Base-by-base conservation (phyloP, 30 jellyfish, hydroid and myxozoan species). In the Mastigias papua region DNA sequence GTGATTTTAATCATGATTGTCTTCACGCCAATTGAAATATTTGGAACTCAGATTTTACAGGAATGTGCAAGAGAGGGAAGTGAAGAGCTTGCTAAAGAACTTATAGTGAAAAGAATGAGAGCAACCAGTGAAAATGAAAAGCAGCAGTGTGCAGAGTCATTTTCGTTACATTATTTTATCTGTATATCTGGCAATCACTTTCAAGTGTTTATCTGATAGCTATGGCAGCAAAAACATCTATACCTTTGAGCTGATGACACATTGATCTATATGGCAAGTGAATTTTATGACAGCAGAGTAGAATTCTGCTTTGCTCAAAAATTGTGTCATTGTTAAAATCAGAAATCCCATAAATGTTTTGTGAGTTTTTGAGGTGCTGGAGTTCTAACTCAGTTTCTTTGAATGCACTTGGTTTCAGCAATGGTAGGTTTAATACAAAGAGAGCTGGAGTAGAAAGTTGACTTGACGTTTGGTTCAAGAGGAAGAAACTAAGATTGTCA, bases 11-110 rank as follows among this genome's bases (percentile, higher is more conserved):
- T n/a, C n/a, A n/a, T n/a, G n/a, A n/a, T n/a, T n/a, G 73, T 75
- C 26, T 54, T 25, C 34, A 93, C 98, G 4, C 96, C 97, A 20
- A 70, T 93, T 23, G 98, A 93, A 62, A 74, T 93, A 9, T 22
- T 58, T 70, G 98, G 98, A 48, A 51, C 65, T 31, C 71, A 48
- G 33, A 97, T 81, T 23, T 82, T 91, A 28, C 82, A 82, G 71
- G n/a, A 28, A 17, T 75, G 64, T 54, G 97, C 97, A 4, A n/a
- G n/a, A n/a, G n/a, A n/a, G n/a, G n/a, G n/a, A n/a, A n/a, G n/a
- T n/a, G n/a, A n/a, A n/a, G n/a, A n/a, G n/a, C n/a, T n/a, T n/a
- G n/a, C n/a, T n/a, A n/a, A n/a, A n/a, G n/a, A n/a, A n/a, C n/a
- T n/a, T n/a, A n/a, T n/a, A n/a, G n/a, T n/a, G n/a, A n/a, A n/a